Base-by-base conservation (phyloP, 2,797 vertebrate genomes). In the Gallinago nigripennis region DNA sequence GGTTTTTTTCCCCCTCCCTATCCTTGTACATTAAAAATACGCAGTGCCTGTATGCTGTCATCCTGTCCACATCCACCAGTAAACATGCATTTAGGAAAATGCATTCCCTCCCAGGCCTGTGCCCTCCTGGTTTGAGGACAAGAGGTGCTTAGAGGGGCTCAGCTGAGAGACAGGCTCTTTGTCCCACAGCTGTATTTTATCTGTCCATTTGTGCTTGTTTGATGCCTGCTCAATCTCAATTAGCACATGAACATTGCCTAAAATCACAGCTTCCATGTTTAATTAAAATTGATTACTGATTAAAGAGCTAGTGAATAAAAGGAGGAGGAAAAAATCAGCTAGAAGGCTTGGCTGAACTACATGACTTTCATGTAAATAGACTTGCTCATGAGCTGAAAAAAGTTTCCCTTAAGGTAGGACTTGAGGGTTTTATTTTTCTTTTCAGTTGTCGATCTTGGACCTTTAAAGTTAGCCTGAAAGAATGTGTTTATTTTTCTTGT, bases 401-500 rank as follows among this genome's bases (percentile, higher is more conserved):
- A 27, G 16, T 61, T 83, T 31, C 28, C 37, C 41, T 65, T 70
- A 79, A 91, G 66, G 33, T 13, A 63, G 23, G 30, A 9, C 43
- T 84, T 66, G n/a, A 79, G 37, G 39, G 61, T 10, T 89, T 90
- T 91, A 12, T 54, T 81, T 91, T 70, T 82, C 76, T 82, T 95
- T 92, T 82, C 70, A 84, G 5, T 24, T 69, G 18, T 72, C 76
- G 63, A 46, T 77, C 43, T 45, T 60, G 31, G 81, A 53, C 66
- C 73, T 92, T 94, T 86, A 73, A 94, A 86, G 43, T 79, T 77
- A 90, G 43, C 25, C 46, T 92, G 48, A 88, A 95, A 88, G n/a
- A 91, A 84, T 86, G 66, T 63, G 58, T 94, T 85, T 95, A 35
- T 93, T 96, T 94, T 95, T 91, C 85, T 84, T 88, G 70, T 73